Percentiles rank a stretch among this genome's conserved stretches.
phyloP scores from a whole-genome alignment of 2,888 invertebrate species.

The Melikaiella ostensackeni region DNA sequence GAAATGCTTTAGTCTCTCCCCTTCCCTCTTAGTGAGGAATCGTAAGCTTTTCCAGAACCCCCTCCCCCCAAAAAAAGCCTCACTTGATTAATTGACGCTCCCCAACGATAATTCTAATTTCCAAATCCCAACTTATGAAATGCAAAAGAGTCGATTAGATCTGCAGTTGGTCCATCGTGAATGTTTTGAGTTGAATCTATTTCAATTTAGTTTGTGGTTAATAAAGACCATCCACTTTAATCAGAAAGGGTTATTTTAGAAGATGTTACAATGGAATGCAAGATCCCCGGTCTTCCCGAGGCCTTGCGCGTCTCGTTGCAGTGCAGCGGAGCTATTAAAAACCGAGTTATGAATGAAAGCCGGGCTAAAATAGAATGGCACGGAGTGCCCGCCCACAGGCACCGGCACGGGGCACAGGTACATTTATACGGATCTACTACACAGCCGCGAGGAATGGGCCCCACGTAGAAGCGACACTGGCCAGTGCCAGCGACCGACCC shows the following conservation, averaged over 20 bases:
- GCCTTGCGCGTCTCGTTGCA: conserved; percentile 59
- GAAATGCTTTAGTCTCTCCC: no score
- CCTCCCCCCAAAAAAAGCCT: no score
- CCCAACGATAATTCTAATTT: no score
- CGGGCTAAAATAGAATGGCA: conserved; percentile 76
- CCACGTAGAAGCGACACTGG: conserved; percentile 40
- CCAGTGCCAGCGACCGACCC: conserved; percentile 56
- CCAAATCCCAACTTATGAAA: no score
- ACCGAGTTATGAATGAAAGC: conserved; percentile 76
- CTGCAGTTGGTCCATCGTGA: no score
- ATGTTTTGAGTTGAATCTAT: no score
- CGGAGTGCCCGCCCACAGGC: conserved; percentile 72
- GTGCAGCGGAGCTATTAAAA: conserved; percentile 71
- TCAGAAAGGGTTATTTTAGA: not conserved
- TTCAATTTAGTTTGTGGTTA: no score
- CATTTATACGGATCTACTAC: conserved; percentile 39
- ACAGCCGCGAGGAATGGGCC: not conserved
- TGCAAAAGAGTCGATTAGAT: no score
- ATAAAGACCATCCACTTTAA: no score
- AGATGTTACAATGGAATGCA: not conserved
- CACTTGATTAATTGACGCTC: no score
- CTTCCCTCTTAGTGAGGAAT: no score
- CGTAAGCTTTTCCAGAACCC: no score
- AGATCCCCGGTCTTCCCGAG: conserved; percentile 41
- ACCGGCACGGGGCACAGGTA: conserved; percentile 50